These are phyloP conservation scores for Morpho deidamia DNA, from an alignment of 2,888 invertebrate species.

Conservation along the genomic window DNA sequence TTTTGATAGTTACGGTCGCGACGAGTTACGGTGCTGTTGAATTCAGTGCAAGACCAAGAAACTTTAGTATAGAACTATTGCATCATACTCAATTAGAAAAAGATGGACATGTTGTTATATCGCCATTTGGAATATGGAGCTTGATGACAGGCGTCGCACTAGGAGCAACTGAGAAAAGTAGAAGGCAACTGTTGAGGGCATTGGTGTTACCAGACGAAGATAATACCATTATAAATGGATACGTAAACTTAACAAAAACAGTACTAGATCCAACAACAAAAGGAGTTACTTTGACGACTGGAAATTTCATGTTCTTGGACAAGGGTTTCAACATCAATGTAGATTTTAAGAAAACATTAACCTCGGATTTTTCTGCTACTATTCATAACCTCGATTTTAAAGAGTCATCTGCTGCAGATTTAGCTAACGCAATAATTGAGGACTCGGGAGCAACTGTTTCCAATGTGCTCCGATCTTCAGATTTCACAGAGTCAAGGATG, in stretches of 20 bases:
- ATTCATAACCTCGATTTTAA: slow-evolving; percentile 56
- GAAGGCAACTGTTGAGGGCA: slow-evolving; percentile 46
- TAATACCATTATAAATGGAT: slow-evolving; percentile 44
- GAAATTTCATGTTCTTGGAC: slow-evolving; percentile 63
- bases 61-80: slow-evolving; percentile 64
- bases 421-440: slow-evolving; percentile 58
- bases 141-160: slow-evolving; percentile 63
- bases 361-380: slow-evolving; percentile 55
- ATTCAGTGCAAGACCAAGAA: slow-evolving; percentile 58
- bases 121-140: slow-evolving; percentile 72
- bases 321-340: slow-evolving; percentile 48
- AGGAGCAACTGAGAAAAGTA: slow-evolving; percentile 57
- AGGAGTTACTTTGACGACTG: slow-evolving; percentile 54
- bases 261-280: slow-evolving; percentile 47
- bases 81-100: slow-evolving; percentile 56
- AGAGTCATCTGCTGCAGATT: slow-evolving; percentile 49
- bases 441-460: slow-evolving; percentile 57
- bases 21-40: slow-evolving; percentile 49
- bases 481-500: slow-evolving; percentile 78
- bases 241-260: slow-evolving; percentile 42
- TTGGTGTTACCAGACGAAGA: slow-evolving; percentile 52
- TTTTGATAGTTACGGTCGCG: slow-evolving; percentile 42
- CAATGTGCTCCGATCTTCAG: slow-evolving; percentile 66
- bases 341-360: slow-evolving; percentile 42
- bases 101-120: slow-evolving; percentile 62